Percentiles rank a stretch among this genome's conserved stretches.
Evolutionary conservation across 2,113 vertebrate genomes (phyloP).

Genomic region (cat (Felis catus)): F.catus_Fca126_mat1.0 CM031418.1:141278501-141279000

Average conservation of each 20-base stretch:
- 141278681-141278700: not conserved
- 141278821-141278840: not conserved
- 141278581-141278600: no score
- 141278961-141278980: no score
- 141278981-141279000: no score
- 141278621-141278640: not conserved
- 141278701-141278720: not conserved
- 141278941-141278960: no score
- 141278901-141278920: not conserved
- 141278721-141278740: no score
- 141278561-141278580: not conserved
- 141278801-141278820: not conserved
- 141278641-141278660: not conserved
- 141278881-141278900: not conserved
- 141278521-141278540: not conserved
- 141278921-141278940: no score
- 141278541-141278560: not conserved
- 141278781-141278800: rapidly evolving
- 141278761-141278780: rapidly evolving
- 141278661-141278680: not conserved
- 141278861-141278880: not conserved
- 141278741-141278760: not conserved
- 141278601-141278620: not conserved
- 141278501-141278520: no score
- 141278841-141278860: no score